Percentiles rank a stretch among this genome's conserved stretches.
Conservation (phyloP, 2,113 vertebrate genomes). For the Colaptes auratus region DNA sequence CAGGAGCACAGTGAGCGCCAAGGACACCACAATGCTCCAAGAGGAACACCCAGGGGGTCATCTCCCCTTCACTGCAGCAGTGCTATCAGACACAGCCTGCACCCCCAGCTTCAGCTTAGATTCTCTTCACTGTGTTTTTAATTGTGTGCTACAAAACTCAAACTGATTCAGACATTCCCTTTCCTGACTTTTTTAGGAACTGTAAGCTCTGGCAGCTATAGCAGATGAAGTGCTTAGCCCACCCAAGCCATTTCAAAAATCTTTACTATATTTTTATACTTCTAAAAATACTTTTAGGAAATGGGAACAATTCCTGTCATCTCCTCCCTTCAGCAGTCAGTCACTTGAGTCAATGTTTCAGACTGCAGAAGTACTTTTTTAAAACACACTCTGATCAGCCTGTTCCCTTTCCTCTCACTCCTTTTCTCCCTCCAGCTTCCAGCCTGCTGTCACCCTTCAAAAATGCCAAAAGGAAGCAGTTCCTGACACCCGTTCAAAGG, state of each 20-base stretch:
- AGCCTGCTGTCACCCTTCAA: neutral
- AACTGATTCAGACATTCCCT: neutral
- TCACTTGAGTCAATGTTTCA: neutral
- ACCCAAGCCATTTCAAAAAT: neutral
- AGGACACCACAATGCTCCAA: neutral
- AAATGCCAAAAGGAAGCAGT: neutral
- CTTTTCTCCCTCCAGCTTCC: neutral
- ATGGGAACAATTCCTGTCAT: neutral
- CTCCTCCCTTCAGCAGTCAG: neutral
- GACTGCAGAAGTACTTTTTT: neutral
- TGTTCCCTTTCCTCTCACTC: neutral
- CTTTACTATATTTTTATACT: neutral
- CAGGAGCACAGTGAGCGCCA: neutral
- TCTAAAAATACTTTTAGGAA: neutral
- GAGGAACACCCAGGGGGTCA: neutral
- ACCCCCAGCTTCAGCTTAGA: neutral
- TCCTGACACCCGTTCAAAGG: neutral
- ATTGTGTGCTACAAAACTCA: neutral
- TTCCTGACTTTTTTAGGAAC: neutral
- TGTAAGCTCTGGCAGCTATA: neutral
- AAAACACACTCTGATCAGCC: neutral
- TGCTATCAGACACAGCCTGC: neutral
- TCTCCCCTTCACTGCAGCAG: fast-evolving
- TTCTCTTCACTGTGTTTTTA: neutral
- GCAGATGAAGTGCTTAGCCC: neutral